Evolutionary conservation across 2,797 vertebrate genomes (phyloP).

Genomic region (Amblyopsis hoosieri): DNA sequence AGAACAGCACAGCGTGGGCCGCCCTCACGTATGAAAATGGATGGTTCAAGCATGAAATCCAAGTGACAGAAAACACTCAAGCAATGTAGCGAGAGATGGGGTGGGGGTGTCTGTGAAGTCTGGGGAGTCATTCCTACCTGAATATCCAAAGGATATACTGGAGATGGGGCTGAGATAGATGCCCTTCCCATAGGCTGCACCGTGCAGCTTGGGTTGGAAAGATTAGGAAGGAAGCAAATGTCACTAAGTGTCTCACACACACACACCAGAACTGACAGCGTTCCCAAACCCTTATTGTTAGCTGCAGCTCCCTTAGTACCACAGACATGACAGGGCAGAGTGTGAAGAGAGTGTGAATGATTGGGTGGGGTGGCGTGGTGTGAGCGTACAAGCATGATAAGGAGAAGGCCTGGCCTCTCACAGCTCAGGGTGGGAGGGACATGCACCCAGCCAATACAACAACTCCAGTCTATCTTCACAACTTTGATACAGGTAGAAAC

Average conservation of each 20-base stretch:
- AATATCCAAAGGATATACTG: conserved; percentile 99
- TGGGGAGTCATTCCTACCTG: conserved; percentile 85
- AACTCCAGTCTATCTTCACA: too few relatives aligned
- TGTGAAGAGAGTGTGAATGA: too few relatives aligned
- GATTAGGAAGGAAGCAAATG: conserved; percentile 79
- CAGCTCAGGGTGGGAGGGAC: too few relatives aligned
- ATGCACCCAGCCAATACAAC: too few relatives aligned
- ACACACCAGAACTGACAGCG: conserved; percentile 2
- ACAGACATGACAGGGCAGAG: neutral
- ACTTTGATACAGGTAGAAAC: conserved; percentile 1
- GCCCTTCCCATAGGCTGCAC: conserved; percentile 99
- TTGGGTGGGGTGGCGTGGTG: too few relatives aligned
- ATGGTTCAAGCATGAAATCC: conserved; percentile 40
- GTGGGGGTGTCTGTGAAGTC: conserved; percentile 36
- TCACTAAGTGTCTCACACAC: conserved; percentile 58
- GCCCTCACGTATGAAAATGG: conserved; percentile 48
- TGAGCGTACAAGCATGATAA: too few relatives aligned
- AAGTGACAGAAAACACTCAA: conserved; percentile 50
- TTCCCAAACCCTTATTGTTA: neutral
- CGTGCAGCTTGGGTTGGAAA: conserved; percentile 96
- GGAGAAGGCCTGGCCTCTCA: too few relatives aligned
- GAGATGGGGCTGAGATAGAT: conserved; percentile 99
- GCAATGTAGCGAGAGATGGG: conserved; percentile 26
- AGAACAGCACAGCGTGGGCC: conserved; percentile 42
- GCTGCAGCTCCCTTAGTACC: neutral